Evolutionary conservation across 2,113 vertebrate genomes (phyloP).

Genomic region (Cheilinus undulatus): DNA sequence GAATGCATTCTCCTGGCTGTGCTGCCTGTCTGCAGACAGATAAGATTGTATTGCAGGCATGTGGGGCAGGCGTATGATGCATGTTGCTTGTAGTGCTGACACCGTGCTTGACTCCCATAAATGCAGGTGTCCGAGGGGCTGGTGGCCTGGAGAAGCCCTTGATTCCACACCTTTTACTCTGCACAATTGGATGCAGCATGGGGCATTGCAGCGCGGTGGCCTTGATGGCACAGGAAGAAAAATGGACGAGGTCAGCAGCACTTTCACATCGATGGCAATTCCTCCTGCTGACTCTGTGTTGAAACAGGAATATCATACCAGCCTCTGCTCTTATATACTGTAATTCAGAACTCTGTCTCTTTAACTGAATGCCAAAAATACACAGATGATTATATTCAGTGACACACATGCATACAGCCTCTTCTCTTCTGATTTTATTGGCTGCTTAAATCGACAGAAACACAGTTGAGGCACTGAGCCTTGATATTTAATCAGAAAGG

Average conservation of each 20-base stretch:
- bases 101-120: slow-evolving; percentile 73
- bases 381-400: slow-evolving; percentile 24
- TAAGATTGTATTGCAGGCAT: slow-evolving; percentile 56
- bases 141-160: slow-evolving; percentile 55
- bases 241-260: slow-evolving; percentile 77
- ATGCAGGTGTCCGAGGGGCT: slow-evolving; percentile 58
- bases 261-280: slow-evolving; percentile 65
- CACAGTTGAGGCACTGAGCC: background rate
- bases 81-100: slow-evolving; percentile 68
- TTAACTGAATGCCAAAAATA: slow-evolving; percentile 38
- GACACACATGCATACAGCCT: slow-evolving; percentile 26
- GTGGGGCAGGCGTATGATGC: slow-evolving; percentile 64
- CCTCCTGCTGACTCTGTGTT: slow-evolving; percentile 74
- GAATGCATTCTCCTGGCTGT: slow-evolving; percentile 47
- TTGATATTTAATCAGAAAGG: background rate
- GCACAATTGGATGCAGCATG: slow-evolving; percentile 63
- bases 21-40: slow-evolving; percentile 49
- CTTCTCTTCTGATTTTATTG: slow-evolving; percentile 11
- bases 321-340: slow-evolving; percentile 24
- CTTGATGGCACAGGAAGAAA: slow-evolving; percentile 69
- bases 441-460: slow-evolving; percentile 31
- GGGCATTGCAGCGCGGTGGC: slow-evolving; percentile 62
- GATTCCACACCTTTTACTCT: slow-evolving; percentile 65
- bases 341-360: slow-evolving; percentile 39
- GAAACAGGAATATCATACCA: slow-evolving; percentile 63